Evolutionary conservation across 2,888 invertebrate genomes (phyloP), one percentile per base, ranked within the genome.

Genomic region (Andricus quercusramuli): DNA sequence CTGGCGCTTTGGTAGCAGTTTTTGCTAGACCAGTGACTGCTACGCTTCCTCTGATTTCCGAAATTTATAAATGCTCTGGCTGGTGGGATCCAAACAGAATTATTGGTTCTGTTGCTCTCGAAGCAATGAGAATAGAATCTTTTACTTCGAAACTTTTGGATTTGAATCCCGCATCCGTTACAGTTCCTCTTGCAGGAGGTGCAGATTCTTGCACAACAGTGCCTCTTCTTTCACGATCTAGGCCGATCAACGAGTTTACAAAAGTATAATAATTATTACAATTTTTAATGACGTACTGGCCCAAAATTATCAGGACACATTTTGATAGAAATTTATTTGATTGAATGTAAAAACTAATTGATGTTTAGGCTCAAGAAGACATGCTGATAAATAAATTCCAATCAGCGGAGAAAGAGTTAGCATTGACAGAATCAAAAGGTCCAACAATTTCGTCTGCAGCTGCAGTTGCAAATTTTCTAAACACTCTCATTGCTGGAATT

Each of bases 11-110:
- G 17, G 84, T 91, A 0, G 90, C 89, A n/a, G 86, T 92, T 74
- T 91, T 90, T 56, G 87, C 85, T 13, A 85, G 85, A 20, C 92
- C 92, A 20, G 90, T 92, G n/a, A 92, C 90, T 6, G 88, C 88
- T 5, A 90, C 85, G 15, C 77, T 90, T 20, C 89, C 91, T 1
- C 83, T 91, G 79, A 85, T 92, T 11, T 89, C 89, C 5, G 91
- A 92, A 84, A 86, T 89, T 78, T 91, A 88, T 70, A 88, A 86
- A 59, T 78, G 59, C 13, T 80, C 83, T 8, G 88, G 89, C 17
- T 82, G 83, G 67, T 90, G 88, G 87, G 86, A 91, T 80, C 89
- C 90, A 0, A 85, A 89, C 65, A 87, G 85, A 81, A 90, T 92
- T 47, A 80, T 92, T 65, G 92, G 91, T 37, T 91, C 91, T 1